These are phyloP conservation scores for Cairina moschata DNA, from an alignment of 2,113 vertebrate genomes.

Conservation along the genomic window DNA sequence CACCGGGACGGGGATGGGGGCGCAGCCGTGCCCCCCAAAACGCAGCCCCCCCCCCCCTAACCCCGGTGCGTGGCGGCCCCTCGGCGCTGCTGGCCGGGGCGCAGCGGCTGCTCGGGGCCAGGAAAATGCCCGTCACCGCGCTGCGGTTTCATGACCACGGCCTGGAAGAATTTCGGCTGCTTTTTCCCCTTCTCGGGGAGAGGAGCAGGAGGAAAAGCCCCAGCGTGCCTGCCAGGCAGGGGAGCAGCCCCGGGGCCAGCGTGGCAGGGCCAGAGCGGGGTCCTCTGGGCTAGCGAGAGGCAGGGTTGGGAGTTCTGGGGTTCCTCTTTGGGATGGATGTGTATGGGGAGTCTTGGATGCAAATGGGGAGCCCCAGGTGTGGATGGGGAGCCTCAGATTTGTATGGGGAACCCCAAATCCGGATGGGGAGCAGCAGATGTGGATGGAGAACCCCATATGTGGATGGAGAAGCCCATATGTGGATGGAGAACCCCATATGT, in stretches of 20 bases:
- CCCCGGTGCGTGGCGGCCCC: background rate
- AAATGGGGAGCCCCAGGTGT: background rate
- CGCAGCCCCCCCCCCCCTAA: fast-evolving
- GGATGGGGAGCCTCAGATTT: background rate
- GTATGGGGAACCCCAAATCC: too few relatives aligned
- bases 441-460: too few relatives aligned
- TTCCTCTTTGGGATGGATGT: background rate
- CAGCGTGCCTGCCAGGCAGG: background rate
- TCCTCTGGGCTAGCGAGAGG: background rate
- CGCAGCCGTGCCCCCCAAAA: fast-evolving
- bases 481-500: too few relatives aligned
- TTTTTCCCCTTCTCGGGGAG: conserved; percentile 5
- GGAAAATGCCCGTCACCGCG: conserved; percentile 30
- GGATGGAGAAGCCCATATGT: too few relatives aligned
- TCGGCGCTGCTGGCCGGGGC: fast-evolving
- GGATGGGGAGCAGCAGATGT: too few relatives aligned
- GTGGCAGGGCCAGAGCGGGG: background rate
- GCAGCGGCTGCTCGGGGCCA: background rate
- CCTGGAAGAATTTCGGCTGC: conserved; percentile 26
- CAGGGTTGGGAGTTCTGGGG: background rate
- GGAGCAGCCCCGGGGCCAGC: background rate
- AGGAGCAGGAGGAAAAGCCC: background rate
- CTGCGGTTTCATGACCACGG: background rate
- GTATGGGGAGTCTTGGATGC: background rate
- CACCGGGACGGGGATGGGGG: fast-evolving